A percentile compares a stretch with the other conserved stretches of the same genome.
Conservation (phyloP, 1,140 invertebrate species). For the Theocolax elegans region DNA sequence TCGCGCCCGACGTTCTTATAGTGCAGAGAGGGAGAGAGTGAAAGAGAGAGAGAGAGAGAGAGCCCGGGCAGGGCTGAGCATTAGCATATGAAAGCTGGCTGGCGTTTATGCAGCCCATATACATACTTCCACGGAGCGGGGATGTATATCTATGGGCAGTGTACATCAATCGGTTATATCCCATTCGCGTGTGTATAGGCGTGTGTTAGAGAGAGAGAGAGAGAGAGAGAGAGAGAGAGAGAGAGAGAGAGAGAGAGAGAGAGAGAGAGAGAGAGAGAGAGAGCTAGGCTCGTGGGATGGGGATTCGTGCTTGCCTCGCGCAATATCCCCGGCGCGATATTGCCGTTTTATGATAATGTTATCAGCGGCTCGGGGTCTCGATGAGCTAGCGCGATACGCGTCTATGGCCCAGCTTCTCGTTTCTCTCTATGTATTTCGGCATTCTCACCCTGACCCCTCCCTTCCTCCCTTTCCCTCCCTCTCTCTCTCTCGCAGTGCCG, state of each 20-base stretch:
- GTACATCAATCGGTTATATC: constrained; percentile 25
- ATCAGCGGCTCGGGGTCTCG: constrained; percentile 60
- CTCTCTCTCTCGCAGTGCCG: too few relatives aligned
- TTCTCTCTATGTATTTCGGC: background rate
- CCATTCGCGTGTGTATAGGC: constrained; percentile 25
- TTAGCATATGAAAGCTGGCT: constrained; percentile 61
- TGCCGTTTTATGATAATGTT: constrained; percentile 69
- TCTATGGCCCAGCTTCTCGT: background rate
- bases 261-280: too few relatives aligned
- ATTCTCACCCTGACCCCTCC: too few relatives aligned
- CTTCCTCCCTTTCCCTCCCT: too few relatives aligned
- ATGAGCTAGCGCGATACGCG: constrained; percentile 62
- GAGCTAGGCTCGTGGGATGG: constrained; percentile 23
- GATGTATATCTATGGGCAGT: constrained; percentile 13
- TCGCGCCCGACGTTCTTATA: too few relatives aligned
- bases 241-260: too few relatives aligned
- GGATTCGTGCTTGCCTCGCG: constrained; percentile 13
- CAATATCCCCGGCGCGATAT: constrained; percentile 61
- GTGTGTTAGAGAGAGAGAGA: too few relatives aligned
- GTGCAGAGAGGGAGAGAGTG: too few relatives aligned
- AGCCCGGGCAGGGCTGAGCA: constrained; percentile 9
- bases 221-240: too few relatives aligned
- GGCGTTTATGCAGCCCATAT: constrained; percentile 25
- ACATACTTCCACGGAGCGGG: background rate
- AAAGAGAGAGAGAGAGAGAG: too few relatives aligned